phyloP scores from a whole-genome alignment of 1,140 invertebrate genomes.

The Nautilus pompilius region DNA sequence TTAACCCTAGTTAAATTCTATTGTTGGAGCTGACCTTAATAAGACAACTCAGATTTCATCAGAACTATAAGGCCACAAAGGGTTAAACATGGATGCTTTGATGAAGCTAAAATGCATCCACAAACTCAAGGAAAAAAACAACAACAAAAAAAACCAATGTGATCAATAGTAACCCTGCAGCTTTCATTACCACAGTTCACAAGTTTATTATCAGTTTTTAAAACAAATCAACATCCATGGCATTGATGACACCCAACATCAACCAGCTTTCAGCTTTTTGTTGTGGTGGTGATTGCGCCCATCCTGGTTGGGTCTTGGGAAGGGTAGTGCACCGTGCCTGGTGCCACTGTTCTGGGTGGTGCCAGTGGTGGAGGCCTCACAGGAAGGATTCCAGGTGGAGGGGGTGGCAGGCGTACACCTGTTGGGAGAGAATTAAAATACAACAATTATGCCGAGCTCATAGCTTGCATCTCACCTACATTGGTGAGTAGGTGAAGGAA shows the following conservation, averaged over 20 bases:
- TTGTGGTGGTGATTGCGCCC: conserved; percentile 58
- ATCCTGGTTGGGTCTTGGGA: conserved; percentile 90
- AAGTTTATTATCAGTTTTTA: neutral
- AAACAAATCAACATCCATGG: no score
- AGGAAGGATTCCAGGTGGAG: conserved; percentile 61
- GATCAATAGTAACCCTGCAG: neutral
- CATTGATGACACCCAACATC: neutral
- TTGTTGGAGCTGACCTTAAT: no score
- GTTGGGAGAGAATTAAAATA: conserved; percentile 9
- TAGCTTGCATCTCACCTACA: no score
- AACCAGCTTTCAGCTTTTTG: neutral
- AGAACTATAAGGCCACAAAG: no score
- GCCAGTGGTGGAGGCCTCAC: conserved; percentile 60
- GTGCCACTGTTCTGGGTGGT: conserved; percentile 48
- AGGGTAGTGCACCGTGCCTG: conserved; percentile 76
- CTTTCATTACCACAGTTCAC: neutral
- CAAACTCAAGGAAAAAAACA: neutral
- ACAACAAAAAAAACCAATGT: neutral
- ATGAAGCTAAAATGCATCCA: no score
- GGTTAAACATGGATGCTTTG: no score
- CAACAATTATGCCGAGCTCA: conserved; percentile 5
- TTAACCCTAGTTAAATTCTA: no score
- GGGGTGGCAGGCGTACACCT: conserved; percentile 47
- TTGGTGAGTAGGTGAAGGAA: neutral
- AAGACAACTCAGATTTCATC: no score